Evolutionary conservation across 2,113 vertebrate genomes (phyloP), one percentile per base, ranked within the genome.

Genomic region (Drymodes brunneopygia): DNA sequence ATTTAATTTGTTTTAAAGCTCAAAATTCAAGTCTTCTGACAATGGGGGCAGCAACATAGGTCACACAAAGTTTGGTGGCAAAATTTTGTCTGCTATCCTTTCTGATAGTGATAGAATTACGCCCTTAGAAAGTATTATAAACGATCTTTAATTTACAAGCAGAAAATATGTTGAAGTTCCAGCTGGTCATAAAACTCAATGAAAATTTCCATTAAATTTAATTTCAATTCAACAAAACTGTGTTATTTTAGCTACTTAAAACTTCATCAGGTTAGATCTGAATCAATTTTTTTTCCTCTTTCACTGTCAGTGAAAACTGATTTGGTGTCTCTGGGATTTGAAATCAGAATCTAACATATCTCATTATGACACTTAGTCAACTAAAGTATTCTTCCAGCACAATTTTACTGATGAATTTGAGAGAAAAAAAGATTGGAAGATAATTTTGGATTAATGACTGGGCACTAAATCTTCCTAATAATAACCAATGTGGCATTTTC

Each of bases 101-200:
- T 90, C 27, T 44, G 4, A 58, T 4, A 58, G 11, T 17, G 9
- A n/a, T 38, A 80, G 54, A 79, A 48, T 48, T 53, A 19, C 2
- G 1, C 7, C 69, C 4, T 42, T 70, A 42, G 11, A 57, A 11
- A 2, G 0, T 51, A 50, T 29, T 16, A 31, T 36, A 25, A 13
- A 33, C 5, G 61, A 29, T 18, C 5, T 13, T 60, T 48, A 42
- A 38, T 71, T 79, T 28, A 14, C 15, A 81, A 64, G 44, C 4
- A 64, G 10, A 8, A 78, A 47, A 69, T 15, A 35, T 1, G 2
- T 1, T 1, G 48, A 92, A 62, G 36, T 85, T 84, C 31, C 33
- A 31, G 1, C 12, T 58, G 12, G 3, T 66, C 21, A 33, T 70
- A 61, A 2, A 72, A 36, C 13, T 66, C 11, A 44, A 4, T 35